A percentile compares a stretch with the other conserved stretches of the same genome.
These are phyloP conservation scores for Pseudomyrmex cubaensis DNA, from an alignment of 1,140 invertebrate genomes.

Conservation along the genomic window DNA sequence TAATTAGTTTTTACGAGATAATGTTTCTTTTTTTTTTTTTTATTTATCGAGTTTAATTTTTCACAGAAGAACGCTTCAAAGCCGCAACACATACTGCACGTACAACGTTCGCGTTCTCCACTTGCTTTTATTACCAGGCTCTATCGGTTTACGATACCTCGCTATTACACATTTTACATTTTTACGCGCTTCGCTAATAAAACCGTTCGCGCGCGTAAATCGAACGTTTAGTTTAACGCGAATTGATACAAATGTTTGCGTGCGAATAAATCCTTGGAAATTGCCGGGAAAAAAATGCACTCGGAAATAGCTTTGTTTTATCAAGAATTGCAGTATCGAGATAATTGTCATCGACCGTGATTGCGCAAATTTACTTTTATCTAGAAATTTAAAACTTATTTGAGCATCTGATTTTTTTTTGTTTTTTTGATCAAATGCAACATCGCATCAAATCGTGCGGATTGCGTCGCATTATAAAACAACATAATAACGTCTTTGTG, in stretches of 20 bases:
- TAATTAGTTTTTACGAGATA: not conserved
- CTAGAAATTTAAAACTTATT: not conserved
- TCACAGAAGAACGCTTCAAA: not conserved
- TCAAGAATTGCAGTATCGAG: not conserved
- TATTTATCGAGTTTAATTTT: not conserved
- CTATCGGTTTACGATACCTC: conserved; percentile 77
- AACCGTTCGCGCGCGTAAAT: conserved; percentile 12
- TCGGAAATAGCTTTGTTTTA: not conserved
- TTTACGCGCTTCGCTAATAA: conserved; percentile 55
- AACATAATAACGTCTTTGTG: conserved; percentile 56
- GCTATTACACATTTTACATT: conserved; percentile 65
- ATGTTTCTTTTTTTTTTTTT: conserved; percentile 1
- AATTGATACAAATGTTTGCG: conserved; percentile 39
- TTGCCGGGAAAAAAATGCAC: not conserved
- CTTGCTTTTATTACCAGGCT: conserved; percentile 75
- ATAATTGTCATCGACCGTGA: not conserved
- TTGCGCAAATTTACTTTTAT: not conserved
- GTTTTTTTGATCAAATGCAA: not conserved
- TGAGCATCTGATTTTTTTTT: not conserved
- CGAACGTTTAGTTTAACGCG: conserved; percentile 8
- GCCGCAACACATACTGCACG: conserved; percentile 56
- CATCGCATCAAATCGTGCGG: not conserved
- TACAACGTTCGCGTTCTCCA: conserved; percentile 30
- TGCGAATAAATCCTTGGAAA: not conserved
- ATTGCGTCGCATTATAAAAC: not conserved